Conservation (phyloP, 2,888 invertebrate species). For the Oxytorus armatus region DNA sequence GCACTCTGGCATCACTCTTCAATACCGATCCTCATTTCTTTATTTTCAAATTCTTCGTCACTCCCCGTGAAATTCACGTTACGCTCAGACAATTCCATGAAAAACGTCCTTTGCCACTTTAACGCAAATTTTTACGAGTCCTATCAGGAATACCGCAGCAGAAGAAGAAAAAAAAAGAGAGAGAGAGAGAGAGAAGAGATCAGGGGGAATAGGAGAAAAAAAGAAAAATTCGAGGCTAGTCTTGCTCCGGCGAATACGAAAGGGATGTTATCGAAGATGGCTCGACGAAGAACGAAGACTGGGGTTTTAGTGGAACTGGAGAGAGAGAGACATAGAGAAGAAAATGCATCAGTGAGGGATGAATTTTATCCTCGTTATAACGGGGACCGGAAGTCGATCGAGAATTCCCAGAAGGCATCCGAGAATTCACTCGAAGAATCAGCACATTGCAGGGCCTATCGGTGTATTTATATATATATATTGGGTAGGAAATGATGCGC, state of each 20-base stretch:
- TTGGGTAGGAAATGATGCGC: constrained; percentile 79
- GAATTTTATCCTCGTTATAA: constrained; percentile 69
- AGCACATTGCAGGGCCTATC: constrained; percentile 5
- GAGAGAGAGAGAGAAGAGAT: background rate
- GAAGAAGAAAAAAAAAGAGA: background rate
- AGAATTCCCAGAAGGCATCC: constrained; percentile 53
- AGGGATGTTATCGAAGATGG: background rate
- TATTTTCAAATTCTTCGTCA: constrained; percentile 2
- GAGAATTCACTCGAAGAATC: constrained; percentile 42
- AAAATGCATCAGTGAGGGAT: no score
- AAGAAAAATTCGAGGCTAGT: background rate
- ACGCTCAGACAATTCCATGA: background rate
- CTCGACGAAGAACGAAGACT: constrained; percentile 1
- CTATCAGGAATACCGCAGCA: background rate
- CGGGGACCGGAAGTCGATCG: constrained; percentile 55
- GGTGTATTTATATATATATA: no score
- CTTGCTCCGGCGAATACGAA: background rate
- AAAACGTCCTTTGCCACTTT: constrained; percentile 1
- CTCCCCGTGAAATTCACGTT: background rate
- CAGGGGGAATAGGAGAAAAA: background rate
- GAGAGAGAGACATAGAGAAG: no score
- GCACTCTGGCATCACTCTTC: background rate
- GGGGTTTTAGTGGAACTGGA: background rate
- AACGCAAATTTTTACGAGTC: constrained; percentile 5
- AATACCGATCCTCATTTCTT: constrained; percentile 14